A percentile compares a stretch with the other conserved stretches of the same genome.
These are phyloP conservation scores for Pelochelys cantorii DNA, from an alignment of 2,797 vertebrate genomes.

Conservation along the genomic window DNA sequence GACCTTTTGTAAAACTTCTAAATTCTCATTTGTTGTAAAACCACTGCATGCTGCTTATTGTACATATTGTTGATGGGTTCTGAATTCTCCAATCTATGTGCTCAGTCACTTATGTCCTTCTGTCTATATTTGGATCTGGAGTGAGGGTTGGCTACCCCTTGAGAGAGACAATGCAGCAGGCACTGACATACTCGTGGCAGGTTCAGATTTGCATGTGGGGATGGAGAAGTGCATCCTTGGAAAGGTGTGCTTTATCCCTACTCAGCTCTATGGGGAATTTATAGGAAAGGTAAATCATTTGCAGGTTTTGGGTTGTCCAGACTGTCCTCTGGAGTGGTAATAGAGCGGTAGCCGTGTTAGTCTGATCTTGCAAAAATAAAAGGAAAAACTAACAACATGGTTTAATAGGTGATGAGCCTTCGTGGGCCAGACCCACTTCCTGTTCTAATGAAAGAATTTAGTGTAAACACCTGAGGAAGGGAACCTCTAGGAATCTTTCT, in stretches of 20 bases:
- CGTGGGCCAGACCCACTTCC: too few relatives aligned
- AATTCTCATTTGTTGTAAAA: neutral
- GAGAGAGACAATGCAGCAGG: neutral
- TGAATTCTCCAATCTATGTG: neutral
- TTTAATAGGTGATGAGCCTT: too few relatives aligned
- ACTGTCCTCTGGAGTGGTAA: too few relatives aligned
- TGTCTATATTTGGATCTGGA: neutral
- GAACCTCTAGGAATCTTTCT: neutral
- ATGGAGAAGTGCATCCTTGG: neutral
- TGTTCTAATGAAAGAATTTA: neutral
- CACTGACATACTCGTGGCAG: neutral
- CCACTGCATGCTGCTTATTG: neutral
- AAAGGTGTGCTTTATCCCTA: neutral
- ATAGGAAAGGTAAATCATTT: neutral
- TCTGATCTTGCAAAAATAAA: too few relatives aligned
- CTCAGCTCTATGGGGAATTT: neutral
- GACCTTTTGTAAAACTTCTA: neutral
- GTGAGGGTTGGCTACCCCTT: neutral
- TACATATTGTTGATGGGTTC: neutral
- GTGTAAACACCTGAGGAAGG: neutral
- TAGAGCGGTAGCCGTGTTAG: too few relatives aligned
- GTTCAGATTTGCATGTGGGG: neutral
- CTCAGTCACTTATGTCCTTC: neutral
- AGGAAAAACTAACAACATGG: too few relatives aligned
- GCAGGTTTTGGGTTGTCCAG: neutral